Evolutionary conservation across 2,888 invertebrate genomes (phyloP).

Genomic region (Drosophila flavopinicola): DNA sequence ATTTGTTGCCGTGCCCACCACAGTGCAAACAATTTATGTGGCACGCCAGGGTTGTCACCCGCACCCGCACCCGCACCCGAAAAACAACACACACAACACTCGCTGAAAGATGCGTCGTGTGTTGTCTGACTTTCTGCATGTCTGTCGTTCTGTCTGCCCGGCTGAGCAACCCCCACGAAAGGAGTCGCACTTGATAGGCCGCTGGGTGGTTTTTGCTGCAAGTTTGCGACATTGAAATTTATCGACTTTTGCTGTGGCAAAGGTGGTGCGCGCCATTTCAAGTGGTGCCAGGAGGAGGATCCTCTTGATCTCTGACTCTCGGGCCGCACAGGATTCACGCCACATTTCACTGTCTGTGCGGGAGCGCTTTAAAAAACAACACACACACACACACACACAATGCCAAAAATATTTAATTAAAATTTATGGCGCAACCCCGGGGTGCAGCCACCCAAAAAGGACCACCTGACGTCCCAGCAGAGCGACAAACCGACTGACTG

Average conservation of each 20-base stretch:
- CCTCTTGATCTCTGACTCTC: slow-evolving; percentile 46
- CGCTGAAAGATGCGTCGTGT: slow-evolving; percentile 18
- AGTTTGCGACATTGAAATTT: slow-evolving; percentile 72
- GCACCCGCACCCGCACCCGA: too few species aligned
- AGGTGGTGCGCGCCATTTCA: slow-evolving; percentile 34
- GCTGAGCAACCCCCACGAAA: slow-evolving; percentile 38
- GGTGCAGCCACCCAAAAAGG: slow-evolving; percentile 49
- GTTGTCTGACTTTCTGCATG: background rate
- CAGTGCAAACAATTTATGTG: slow-evolving; percentile 59
- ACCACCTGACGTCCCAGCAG: slow-evolving; percentile 40
- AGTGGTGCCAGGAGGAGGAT: slow-evolving; percentile 46
- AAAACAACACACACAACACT: too few species aligned
- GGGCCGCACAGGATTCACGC: slow-evolving; percentile 38
- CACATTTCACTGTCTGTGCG: slow-evolving; percentile 50
- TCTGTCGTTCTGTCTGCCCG: slow-evolving; percentile 1
- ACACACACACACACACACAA: slow-evolving; percentile 29
- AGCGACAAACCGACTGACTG: slow-evolving; percentile 15
- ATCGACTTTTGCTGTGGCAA: slow-evolving; percentile 47
- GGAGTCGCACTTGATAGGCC: slow-evolving; percentile 24
- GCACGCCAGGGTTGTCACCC: slow-evolving; percentile 41
- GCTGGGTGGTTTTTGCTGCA: slow-evolving; percentile 26
- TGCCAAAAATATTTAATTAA: slow-evolving; percentile 75
- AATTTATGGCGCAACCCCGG: slow-evolving; percentile 73
- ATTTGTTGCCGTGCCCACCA: background rate
- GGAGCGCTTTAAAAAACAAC: slow-evolving; percentile 25